Evolutionary conservation across 2,797 vertebrate species (phyloP), one percentile per base, ranked within the genome.

Genomic region (Dermochelys coriacea): DNA sequence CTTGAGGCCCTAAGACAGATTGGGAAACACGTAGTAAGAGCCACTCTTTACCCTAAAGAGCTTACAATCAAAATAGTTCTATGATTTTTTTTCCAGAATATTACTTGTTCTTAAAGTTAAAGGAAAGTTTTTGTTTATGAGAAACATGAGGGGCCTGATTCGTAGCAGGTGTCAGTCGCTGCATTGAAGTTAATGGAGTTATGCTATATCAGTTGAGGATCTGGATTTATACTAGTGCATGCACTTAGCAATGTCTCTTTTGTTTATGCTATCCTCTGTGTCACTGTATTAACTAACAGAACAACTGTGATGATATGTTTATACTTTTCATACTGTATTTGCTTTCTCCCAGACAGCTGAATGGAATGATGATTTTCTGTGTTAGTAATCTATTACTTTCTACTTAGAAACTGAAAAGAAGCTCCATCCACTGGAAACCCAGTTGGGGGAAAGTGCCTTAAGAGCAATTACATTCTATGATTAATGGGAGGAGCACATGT

Each of bases 161-260:
- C 51, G 7, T 45, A 71, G 18, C 64, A 37, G 51, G 47, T 74
- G 45, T 11, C 34, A 78, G 61, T 45, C 77, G 78, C 2, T 75
- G 15, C 23, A 77, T 51, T 25, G 41, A 52, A 54, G 41, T 6
- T 77, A 71, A 41, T 3, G 47, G 37, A 79, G 16, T 10, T 49
- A 45, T 3, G 0, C 9, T 2, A 0, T 31, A 4, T 5, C 2
- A 12, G 50, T 3, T 21, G 8, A 29, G 59, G 45, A 34, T 93
- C 94, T 90, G 78, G 74, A 5, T 64, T 86, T 61, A 29, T 61
- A 2, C 9, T 41, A 61, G 50, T 14, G 0, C 0, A 34, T 4
- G 37, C 0, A 0, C 10, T 80, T 68, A 74, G 81, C 1, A 47
- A 12, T 8, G 31, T 21, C 15, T 37, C 78, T 41, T 75, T 29